Evolutionary conservation across 2,797 vertebrate genomes (phyloP), one percentile per base, ranked within the genome.

Genomic region (Helarctos malayanus): DNA sequence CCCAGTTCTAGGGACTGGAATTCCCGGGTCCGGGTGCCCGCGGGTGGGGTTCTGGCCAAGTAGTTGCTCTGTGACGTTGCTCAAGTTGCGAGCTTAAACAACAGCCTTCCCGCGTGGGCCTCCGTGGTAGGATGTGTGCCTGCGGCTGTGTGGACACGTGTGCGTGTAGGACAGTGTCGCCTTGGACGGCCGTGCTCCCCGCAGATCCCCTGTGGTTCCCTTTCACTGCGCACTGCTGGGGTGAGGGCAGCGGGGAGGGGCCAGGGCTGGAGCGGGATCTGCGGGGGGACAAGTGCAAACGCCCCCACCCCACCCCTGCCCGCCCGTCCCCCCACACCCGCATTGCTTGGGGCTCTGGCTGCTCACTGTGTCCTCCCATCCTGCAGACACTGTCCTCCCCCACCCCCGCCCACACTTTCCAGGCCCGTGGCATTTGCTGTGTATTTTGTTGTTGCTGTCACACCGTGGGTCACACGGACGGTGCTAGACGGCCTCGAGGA

Each of bases 311-410:
- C 8, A 0, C 3, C 3, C 2, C 4, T 7, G 19, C 4, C 3
- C 7, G 3, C 0, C 41, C 23, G n/a, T 2, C 21, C 27, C 15
- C 0, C 14, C 2, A 0, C 6, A 0, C 4, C 2, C n/a, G 1
- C 1, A 1, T 41, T 2, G 27, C n/a, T 14, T 5, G 2, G 13
- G 41, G 79, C 10, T 2, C 59, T 1, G 47, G 35, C 12, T 1
- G 19, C 49, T 54, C 25, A n/a, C 71, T 59, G 19, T 18, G 18
- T 11, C 27, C 73, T 27, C 27, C 71, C n/a, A 0, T 15, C 19
- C 7, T 19, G 5, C 0, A 4, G 52, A 21, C 14, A 5, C 80
- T 10, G 23, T 47, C 32, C 75, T 80, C 57, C 68, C 80, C 73
- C 9, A 1, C 16, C 56, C 84, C 54, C 13, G 1, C 15, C 9